These are phyloP conservation scores for Lottia scabra DNA, from an alignment of 2,888 invertebrate species.

Conservation along the genomic window DNA sequence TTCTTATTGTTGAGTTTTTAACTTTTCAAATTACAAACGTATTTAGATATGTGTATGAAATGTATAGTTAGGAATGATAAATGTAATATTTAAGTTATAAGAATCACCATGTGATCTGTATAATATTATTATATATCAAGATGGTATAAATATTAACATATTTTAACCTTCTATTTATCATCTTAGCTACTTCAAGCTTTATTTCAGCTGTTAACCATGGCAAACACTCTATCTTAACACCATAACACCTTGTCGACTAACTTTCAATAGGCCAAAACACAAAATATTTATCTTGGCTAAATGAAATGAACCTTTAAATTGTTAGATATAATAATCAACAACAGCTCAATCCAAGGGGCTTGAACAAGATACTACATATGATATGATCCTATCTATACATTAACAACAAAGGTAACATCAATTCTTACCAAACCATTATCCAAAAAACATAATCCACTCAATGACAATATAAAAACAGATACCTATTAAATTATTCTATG, in stretches of 20 bases:
- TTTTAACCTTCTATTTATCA: background rate
- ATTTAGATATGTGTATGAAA: too few relatives aligned
- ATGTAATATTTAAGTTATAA: too few relatives aligned
- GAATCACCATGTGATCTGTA: background rate
- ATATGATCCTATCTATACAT: too few relatives aligned
- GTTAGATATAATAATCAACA: background rate
- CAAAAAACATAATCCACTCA: too few relatives aligned
- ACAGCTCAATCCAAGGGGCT: background rate
- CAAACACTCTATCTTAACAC: background rate
- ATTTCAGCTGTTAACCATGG: constrained; percentile 2
- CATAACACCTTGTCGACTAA: background rate
- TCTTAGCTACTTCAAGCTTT: background rate
- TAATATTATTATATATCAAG: background rate
- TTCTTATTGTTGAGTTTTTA: too few relatives aligned
- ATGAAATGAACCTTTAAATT: constrained; percentile 1
- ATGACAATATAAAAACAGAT: too few relatives aligned
- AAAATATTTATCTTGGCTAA: constrained; percentile 3
- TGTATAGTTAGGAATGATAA: too few relatives aligned
- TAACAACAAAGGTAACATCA: too few relatives aligned
- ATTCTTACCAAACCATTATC: too few relatives aligned
- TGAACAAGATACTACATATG: background rate
- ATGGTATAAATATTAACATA: constrained; percentile 4
- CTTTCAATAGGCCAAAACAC: constrained; percentile 4
- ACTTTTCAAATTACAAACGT: too few relatives aligned
- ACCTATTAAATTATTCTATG: too few relatives aligned